Percentiles rank a stretch among this genome's conserved stretches.
Evolutionary conservation across 2,888 invertebrate genomes (phyloP).

Genomic region (Dryococelus australis): DNA sequence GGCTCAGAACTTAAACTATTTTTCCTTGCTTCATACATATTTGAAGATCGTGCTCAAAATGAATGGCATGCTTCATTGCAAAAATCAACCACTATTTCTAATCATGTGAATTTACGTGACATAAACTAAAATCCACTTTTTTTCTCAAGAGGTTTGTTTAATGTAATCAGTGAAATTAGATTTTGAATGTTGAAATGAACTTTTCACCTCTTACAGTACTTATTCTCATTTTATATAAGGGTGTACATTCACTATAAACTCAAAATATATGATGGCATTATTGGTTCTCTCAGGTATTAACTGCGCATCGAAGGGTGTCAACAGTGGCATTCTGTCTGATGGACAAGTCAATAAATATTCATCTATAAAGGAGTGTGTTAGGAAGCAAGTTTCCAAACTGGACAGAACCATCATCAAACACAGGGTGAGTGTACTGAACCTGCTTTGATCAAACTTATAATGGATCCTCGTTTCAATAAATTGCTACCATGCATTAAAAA

Average conservation of each 20-base stretch:
- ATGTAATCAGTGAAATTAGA: neutral
- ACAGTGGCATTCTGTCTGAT: neutral
- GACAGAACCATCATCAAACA: neutral
- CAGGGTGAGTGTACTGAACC: neutral
- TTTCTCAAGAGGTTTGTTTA: neutral
- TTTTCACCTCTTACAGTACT: neutral
- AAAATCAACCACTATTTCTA: no score
- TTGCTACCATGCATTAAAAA: no score
- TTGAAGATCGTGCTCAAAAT: no score
- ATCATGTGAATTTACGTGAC: no score
- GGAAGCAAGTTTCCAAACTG: slow-evolving; percentile 2
- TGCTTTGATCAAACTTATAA: no score
- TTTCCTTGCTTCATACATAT: no score
- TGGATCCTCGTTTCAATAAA: no score
- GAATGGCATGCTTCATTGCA: no score
- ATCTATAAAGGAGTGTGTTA: neutral
- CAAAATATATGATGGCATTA: neutral
- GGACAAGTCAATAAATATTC: neutral
- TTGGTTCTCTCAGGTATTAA: neutral
- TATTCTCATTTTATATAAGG: neutral
- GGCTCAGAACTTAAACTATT: no score
- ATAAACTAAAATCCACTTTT: no score
- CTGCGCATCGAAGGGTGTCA: neutral
- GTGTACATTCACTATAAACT: neutral
- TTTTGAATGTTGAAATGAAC: neutral